Evolutionary conservation across 1,140 invertebrate genomes (phyloP), one percentile per base, ranked within the genome.

Genomic region (Drosophila yakuba): DNA sequence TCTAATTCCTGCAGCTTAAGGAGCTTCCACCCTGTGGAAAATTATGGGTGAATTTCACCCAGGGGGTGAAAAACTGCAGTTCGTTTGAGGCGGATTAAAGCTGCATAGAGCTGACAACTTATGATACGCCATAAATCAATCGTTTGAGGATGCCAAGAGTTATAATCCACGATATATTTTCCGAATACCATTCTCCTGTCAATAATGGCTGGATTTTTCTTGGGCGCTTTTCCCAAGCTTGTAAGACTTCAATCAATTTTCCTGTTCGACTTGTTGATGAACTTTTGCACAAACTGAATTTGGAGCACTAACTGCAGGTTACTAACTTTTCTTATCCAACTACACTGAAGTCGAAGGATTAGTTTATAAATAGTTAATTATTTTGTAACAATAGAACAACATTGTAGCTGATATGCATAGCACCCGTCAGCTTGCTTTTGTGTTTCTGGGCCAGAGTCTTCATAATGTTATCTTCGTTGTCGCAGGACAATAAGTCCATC

Each of bases 1-100:
- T 73, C 44, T 62, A 74, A 74, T 62, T 62, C 56, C 41, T 35
- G 28, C n/a, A 66, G 63, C 63, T 73, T 73, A 50, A 48, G 56
- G 68, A 61, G 57, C 59, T 73, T 38, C 48, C 25, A 59, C n/a
- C 36, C 44, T 35, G 35, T 6, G 32, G 32, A 35, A 55, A 68
- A 56, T 69, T 17, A 68, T 25, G 41, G 14, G 35, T 25, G 56
- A 44, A 68, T 35, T 23, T 23, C 32, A 43, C 20, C 12, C 23
- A 12, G 28, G 17, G 38, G 35, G 10, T 10, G 48, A 36, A 56
- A 48, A 55, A 25, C 28, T 44, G 68, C 39, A 58, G 66, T 71
- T 57, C 17, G 64, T 47, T 71, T 52, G 25, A 28, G n/a, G 23
- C 48, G 69, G 56, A 73, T 73, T 73, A 73, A 28, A 52, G 17